Percentiles rank a stretch among this genome's conserved stretches.
phyloP scores from a whole-genome alignment of 2,113 vertebrate species.

The Mesoclemmys tuberculata region DNA sequence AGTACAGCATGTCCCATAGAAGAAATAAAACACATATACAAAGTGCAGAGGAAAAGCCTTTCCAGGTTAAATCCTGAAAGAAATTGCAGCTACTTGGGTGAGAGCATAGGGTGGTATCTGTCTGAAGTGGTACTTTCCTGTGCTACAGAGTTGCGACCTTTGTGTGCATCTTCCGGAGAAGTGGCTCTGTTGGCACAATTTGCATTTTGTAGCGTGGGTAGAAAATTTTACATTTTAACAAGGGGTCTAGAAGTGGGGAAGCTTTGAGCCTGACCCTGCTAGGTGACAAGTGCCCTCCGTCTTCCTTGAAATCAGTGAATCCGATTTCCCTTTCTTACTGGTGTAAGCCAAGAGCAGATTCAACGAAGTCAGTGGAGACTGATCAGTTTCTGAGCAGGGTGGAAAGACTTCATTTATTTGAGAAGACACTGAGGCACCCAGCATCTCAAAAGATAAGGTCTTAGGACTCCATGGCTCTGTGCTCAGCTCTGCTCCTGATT shows the following conservation, averaged over 20 bases:
- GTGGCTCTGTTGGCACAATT: not conserved
- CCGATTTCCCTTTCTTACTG: not conserved
- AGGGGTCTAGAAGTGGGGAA: not conserved
- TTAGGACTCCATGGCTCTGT: not conserved
- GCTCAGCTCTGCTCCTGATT: not conserved
- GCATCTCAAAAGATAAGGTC: not conserved
- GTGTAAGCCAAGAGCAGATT: not conserved
- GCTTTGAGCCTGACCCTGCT: not conserved
- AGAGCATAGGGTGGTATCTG: not conserved
- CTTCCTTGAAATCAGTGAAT: not conserved
- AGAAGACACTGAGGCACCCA: too few species aligned
- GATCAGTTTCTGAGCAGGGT: not conserved
- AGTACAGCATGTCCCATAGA: fast-evolving
- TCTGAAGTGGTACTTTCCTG: not conserved
- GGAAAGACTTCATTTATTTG: not conserved
- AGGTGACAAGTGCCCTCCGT: not conserved
- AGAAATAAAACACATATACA: not conserved
- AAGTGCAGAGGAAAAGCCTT: not conserved
- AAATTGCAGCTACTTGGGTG: not conserved
- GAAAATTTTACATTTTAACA: not conserved
- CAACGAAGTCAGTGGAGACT: not conserved
- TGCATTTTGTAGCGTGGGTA: not conserved
- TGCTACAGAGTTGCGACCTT: not conserved
- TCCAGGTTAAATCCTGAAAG: too few species aligned
- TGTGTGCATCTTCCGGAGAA: not conserved